Evolutionary conservation across 1,140 invertebrate species (phyloP).

Genomic region (Capitella teleta): DNA sequence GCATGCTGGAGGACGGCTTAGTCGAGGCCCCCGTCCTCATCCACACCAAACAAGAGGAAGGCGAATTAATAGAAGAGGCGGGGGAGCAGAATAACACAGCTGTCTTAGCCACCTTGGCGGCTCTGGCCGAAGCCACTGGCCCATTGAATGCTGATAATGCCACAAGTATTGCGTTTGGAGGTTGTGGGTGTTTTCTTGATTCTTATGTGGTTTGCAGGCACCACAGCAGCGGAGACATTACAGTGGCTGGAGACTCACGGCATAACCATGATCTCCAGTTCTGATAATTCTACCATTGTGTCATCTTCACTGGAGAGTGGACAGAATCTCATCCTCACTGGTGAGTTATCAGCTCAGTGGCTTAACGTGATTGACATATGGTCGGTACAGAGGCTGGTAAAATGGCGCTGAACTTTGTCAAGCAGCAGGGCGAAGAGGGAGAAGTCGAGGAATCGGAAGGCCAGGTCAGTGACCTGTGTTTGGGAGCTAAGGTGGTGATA

Average conservation of each 20-base stretch:
- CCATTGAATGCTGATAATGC: constrained; percentile 18
- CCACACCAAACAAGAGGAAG: too few species aligned
- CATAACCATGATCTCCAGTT: constrained; percentile 63
- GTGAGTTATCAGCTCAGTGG: constrained; percentile 31
- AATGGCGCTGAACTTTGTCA: constrained; percentile 52
- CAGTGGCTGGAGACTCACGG: constrained; percentile 65
- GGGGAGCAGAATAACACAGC: constrained; percentile 36
- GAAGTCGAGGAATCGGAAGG: too few species aligned
- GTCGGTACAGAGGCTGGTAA: constrained; percentile 54
- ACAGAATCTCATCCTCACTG: constrained; percentile 63
- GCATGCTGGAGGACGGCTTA: neutral
- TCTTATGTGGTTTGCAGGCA: constrained; percentile 14
- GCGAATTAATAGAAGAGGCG: neutral
- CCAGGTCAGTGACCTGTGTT: too few species aligned
- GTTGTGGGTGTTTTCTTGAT: neutral
- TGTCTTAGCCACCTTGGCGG: constrained; percentile 42
- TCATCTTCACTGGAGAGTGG: constrained; percentile 68
- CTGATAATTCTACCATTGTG: constrained; percentile 58
- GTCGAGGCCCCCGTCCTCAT: neutral
- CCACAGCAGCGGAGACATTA: constrained; percentile 42
- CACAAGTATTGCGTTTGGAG: neutral
- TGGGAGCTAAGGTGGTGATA: too few species aligned
- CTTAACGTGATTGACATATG: neutral
- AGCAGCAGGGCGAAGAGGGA: constrained; percentile 22
- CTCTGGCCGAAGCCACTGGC: constrained; percentile 40